Conservation (phyloP, 2,888 invertebrate species). For the Catocala fraxini region DNA sequence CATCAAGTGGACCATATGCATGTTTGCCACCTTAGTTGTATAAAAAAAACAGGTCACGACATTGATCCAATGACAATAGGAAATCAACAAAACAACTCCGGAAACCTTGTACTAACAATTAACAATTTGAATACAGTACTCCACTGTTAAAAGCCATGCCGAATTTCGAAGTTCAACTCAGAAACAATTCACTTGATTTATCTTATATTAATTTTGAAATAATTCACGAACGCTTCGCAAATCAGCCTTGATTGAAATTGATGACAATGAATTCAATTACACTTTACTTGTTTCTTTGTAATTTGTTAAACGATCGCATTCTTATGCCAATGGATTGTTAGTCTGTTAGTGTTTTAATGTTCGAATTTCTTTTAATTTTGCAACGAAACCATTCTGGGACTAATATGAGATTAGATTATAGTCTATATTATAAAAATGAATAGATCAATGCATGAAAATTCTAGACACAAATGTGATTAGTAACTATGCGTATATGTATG, state of each 20-base stretch:
- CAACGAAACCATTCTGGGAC: too few species aligned
- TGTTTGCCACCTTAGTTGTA: too few species aligned
- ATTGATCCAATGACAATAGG: constrained; percentile 20
- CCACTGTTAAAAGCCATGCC: constrained; percentile 25
- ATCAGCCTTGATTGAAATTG: constrained; percentile 42
- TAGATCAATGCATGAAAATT: too few species aligned
- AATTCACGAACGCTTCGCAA: constrained; percentile 20
- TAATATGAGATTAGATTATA: too few species aligned
- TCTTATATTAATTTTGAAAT: constrained; percentile 31
- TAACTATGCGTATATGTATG: too few species aligned
- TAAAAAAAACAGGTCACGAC: constrained; percentile 20
- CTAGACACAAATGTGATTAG: too few species aligned
- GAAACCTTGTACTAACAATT: constrained; percentile 11
- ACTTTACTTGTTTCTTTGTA: constrained; percentile 46
- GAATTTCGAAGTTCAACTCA: constrained; percentile 25
- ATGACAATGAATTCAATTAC: constrained; percentile 44
- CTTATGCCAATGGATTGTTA: constrained; percentile 15
- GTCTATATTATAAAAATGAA: too few species aligned
- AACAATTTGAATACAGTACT: constrained; percentile 35
- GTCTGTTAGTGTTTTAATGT: neutral
- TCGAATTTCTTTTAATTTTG: too few species aligned
- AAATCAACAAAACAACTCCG: constrained; percentile 11
- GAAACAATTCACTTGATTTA: constrained; percentile 25
- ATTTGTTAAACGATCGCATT: constrained; percentile 42
- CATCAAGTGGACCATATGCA: too few species aligned